Conservation (phyloP, 1,140 invertebrate genomes). For the Amphibalanus amphitrite region DNA sequence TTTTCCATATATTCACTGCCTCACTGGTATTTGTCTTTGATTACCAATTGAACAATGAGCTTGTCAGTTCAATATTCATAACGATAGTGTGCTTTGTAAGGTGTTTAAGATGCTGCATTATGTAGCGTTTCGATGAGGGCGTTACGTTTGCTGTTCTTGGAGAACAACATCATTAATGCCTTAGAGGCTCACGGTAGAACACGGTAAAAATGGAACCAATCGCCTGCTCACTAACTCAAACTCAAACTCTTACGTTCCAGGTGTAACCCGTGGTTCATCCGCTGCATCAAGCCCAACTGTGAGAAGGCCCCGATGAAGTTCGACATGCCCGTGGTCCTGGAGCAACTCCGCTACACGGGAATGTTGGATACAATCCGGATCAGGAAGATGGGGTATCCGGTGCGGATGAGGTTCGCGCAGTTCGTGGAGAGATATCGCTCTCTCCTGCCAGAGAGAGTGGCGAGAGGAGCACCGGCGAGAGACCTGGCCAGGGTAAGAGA, state of each 20-base stretch:
- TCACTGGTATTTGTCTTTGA: neutral
- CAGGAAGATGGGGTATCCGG: slow-evolving; percentile 84
- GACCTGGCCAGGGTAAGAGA: neutral
- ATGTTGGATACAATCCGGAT: slow-evolving; percentile 95
- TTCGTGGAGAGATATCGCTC: slow-evolving; percentile 81
- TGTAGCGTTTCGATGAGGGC: too few species aligned
- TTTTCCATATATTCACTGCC: neutral
- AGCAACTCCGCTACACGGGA: slow-evolving; percentile 84
- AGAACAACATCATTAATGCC: too few species aligned
- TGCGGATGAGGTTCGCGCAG: slow-evolving; percentile 72
- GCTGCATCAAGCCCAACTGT: slow-evolving; percentile 95
- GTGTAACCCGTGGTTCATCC: slow-evolving; percentile 89
- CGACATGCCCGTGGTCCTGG: slow-evolving; percentile 82
- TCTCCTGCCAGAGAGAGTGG: slow-evolving; percentile 25
- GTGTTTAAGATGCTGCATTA: too few species aligned
- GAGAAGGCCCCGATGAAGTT: slow-evolving; percentile 86
- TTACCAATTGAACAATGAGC: neutral
- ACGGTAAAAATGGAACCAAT: too few species aligned
- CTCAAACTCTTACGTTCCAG: slow-evolving; percentile 25
- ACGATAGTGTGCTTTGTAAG: too few species aligned
- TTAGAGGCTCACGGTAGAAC: too few species aligned
- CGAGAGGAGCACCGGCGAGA: neutral
- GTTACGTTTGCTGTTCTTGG: too few species aligned
- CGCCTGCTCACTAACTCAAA: too few species aligned
- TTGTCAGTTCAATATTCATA: neutral